Conservation (phyloP, 1,140 invertebrate genomes). For the Heliconius himera region DNA sequence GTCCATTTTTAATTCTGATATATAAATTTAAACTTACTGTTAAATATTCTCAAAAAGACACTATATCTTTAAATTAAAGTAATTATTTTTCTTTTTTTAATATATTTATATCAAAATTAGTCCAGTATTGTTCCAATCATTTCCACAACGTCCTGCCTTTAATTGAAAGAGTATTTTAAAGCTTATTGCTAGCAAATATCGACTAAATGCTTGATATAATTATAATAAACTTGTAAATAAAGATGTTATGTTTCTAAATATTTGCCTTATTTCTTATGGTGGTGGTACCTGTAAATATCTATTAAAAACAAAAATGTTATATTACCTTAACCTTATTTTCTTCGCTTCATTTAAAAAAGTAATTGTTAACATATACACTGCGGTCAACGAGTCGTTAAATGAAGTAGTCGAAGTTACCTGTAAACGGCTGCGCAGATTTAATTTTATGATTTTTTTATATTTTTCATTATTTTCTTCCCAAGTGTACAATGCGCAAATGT, state of each 20-base stretch:
- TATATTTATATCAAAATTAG: neutral
- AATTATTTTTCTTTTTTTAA: too few species aligned
- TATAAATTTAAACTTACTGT: neutral
- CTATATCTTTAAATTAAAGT: too few species aligned
- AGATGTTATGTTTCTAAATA: constrained; percentile 11
- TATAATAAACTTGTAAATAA: constrained; percentile 1
- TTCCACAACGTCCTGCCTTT: neutral
- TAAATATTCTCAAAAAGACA: too few species aligned
- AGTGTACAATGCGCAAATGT: too few species aligned
- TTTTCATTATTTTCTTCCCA: too few species aligned
- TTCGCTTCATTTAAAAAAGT: neutral
- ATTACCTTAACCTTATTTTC: neutral
- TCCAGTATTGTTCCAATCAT: neutral
- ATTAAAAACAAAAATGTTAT: neutral
- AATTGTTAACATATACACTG: neutral
- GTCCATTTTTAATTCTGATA: neutral
- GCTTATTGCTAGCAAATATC: neutral
- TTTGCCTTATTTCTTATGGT: constrained; percentile 8
- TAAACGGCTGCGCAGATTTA: too few species aligned
- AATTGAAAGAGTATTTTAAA: constrained; percentile 7
- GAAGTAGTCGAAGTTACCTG: too few species aligned
- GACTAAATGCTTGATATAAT: neutral
- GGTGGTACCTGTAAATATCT: constrained; percentile 1
- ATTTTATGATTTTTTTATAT: too few species aligned
- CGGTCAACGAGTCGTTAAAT: too few species aligned